These are phyloP conservation scores for Sylvilagus bachmani DNA, from an alignment of 2,113 vertebrate species.

Conservation along the genomic window DNA sequence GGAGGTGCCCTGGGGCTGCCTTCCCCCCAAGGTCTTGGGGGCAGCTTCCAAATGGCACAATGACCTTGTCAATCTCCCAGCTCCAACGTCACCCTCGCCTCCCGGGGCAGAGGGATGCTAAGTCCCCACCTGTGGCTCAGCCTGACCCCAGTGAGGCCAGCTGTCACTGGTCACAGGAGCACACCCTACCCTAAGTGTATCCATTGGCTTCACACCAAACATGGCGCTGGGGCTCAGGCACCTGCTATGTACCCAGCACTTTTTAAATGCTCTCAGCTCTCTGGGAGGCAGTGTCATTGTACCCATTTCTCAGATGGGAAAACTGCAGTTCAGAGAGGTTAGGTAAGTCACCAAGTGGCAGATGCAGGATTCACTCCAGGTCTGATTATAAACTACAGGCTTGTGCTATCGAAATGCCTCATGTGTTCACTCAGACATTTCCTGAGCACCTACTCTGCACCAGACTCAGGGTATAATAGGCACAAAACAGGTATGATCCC, in stretches of 20 bases:
- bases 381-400: background rate
- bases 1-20: background rate
- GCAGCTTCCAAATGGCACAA: slow-evolving; percentile 61
- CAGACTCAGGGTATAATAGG: background rate
- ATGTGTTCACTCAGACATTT: background rate
- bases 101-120: background rate
- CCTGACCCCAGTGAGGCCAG: slow-evolving; percentile 59
- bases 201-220: background rate
- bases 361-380: background rate
- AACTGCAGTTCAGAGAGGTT: background rate
- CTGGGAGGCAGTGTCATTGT: background rate
- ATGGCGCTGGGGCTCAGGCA: background rate
- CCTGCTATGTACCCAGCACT: slow-evolving; percentile 23
- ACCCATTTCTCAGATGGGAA: background rate
- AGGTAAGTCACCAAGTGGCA: background rate
- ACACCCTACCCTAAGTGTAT: background rate
- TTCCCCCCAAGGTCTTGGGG: slow-evolving; percentile 66
- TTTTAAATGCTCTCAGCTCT: background rate
- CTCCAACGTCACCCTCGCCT: background rate
- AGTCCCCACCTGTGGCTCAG: slow-evolving; percentile 46
- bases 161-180: slow-evolving; percentile 30
- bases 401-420: background rate
- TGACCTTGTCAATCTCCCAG: slow-evolving; percentile 61
- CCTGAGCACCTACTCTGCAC: background rate
- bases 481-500: background rate